Evolutionary conservation across 2,888 invertebrate species (phyloP).

Genomic region (Pyrrhia umbra): DNA sequence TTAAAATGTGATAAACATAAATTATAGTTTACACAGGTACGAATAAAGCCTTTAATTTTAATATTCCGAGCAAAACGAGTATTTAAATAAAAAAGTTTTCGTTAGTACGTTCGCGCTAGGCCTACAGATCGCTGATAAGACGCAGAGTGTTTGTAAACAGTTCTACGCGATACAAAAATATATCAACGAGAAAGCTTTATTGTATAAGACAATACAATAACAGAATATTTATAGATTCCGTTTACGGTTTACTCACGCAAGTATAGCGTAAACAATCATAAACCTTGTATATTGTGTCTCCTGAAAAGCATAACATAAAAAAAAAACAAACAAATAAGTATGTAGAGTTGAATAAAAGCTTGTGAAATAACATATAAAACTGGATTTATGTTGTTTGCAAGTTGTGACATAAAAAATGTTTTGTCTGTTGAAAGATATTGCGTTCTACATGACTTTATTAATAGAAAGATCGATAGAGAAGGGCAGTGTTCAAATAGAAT

Average conservation of each 20-base stretch:
- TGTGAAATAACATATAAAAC: neutral
- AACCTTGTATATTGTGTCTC: constrained; percentile 10
- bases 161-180: neutral
- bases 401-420: constrained; percentile 11
- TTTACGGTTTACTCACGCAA: constrained; percentile 6
- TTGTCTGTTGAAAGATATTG: constrained; percentile 14
- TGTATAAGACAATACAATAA: neutral
- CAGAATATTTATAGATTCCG: constrained; percentile 15
- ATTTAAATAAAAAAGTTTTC: neutral
- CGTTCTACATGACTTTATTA: constrained; percentile 45
- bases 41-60: neutral
- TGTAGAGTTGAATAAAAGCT: neutral
- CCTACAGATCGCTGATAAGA: neutral
- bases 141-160: constrained; percentile 14
- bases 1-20: neutral
- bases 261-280: constrained; percentile 28
- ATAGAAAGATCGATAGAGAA: constrained; percentile 35
- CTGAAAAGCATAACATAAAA: neutral
- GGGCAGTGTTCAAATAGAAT: constrained; percentile 48
- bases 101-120: neutral
- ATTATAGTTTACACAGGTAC: neutral
- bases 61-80: neutral
- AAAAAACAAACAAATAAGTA: neutral
- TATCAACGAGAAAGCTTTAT: neutral
- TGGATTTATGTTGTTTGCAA: neutral